Percentiles rank a stretch among this genome's conserved stretches.
Conservation (phyloP, 2,888 invertebrate genomes). For the Norana najaformis region DNA sequence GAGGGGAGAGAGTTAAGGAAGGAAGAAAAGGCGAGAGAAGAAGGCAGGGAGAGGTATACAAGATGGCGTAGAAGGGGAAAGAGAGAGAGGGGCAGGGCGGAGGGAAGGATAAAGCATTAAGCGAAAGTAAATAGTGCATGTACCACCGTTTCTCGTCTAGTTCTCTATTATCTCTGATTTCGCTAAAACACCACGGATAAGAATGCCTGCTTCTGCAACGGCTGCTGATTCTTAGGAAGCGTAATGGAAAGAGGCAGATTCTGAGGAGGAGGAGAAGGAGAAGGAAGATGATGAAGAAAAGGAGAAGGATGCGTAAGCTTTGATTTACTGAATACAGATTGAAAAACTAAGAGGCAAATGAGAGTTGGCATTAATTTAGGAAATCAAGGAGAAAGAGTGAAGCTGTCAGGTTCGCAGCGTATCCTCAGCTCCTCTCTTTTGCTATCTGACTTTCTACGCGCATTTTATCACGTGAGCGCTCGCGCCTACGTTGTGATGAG, state of each 20-base stretch:
- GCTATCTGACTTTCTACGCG: not conserved
- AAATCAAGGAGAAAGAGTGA: not conserved
- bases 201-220: not conserved
- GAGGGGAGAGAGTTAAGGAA: slow-evolving; percentile 25
- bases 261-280: not conserved
- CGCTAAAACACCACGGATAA: not conserved
- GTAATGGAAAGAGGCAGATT: not conserved
- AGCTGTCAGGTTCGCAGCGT: not conserved
- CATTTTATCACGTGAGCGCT: too few species aligned
- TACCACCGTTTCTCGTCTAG: not conserved
- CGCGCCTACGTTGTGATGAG: too few species aligned
- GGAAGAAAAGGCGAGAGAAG: not conserved
- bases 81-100: not conserved
- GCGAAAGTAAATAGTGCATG: not conserved
- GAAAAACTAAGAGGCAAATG: not conserved
- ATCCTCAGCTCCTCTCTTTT: not conserved
- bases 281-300: not conserved
- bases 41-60: not conserved
- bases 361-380: not conserved
- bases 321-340: not conserved
- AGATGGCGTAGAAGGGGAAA: not conserved
- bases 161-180: not conserved
- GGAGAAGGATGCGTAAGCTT: not conserved
- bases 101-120: not conserved
- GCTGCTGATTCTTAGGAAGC: not conserved